These are phyloP conservation scores for Pogonocherus hispidulus DNA, from an alignment of 2,888 invertebrate genomes.

Conservation along the genomic window DNA sequence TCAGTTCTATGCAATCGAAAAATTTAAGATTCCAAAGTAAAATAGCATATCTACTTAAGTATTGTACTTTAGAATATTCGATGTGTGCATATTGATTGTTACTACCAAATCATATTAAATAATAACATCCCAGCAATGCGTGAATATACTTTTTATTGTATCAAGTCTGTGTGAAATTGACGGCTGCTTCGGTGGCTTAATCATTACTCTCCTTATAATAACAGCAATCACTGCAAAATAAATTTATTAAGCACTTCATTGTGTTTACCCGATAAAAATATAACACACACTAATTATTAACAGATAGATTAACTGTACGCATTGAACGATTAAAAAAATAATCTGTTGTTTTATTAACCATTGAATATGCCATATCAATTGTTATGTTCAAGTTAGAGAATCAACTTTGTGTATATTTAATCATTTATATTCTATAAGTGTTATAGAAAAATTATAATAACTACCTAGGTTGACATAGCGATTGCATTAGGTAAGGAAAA, in stretches of 20 bases:
- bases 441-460: no score
- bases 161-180: conserved; percentile 30
- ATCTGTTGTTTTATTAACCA: conserved; percentile 10
- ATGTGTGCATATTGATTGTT: no score
- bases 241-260: conserved; percentile 34
- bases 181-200: conserved; percentile 33
- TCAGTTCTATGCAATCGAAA: no score
- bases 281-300: conserved; percentile 16
- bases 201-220: conserved; percentile 32
- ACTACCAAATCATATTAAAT: no score
- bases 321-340: conserved; percentile 5
- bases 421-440: no score
- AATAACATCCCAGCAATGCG: background rate
- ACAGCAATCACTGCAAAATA: conserved; percentile 35
- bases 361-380: background rate
- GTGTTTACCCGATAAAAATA: conserved; percentile 26
- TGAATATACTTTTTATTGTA: background rate
- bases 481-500: no score
- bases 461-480: no score
- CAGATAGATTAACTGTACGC: conserved; percentile 12
- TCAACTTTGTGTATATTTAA: no score
- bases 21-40: no score
- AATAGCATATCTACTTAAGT: no score
- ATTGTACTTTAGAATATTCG: no score
- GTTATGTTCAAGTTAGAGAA: no score